Base-by-base conservation (phyloP, 2,797 vertebrate genomes). In the Acrossocheilus fasciatus region DNA sequence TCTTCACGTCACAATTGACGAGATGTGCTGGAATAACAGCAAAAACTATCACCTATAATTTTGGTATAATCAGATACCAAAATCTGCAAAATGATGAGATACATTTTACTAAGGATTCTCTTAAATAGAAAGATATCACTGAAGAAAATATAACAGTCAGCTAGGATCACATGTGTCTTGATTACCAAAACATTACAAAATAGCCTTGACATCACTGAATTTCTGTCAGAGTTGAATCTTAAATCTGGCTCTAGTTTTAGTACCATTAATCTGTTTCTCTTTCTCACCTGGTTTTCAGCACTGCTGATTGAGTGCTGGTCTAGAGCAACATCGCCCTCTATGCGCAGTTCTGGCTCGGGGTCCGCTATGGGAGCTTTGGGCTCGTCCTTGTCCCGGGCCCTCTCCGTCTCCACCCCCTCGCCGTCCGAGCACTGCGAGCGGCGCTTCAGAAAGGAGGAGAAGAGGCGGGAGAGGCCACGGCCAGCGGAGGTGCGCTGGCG, bases 301-400 rank as follows among this genome's bases (percentile, higher is more conserved):
- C 98, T 99, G 95, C 97, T 99, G 81, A 99, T 88, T 11, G 98
- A 99, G 92, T 98, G 97, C 90, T 97, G 96, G 91, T 99, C 98
- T 73, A 96, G 92, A 0, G 96, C 97, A 0, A 96, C 95, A 89
- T 99, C 98, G 0, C 96, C 98, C 88, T 96, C 96, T 2, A 92
- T 89, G 89, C 96, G 97, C 86, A 99, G 96, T 89, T 99, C 98
- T 2, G 98, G 98, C 88, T 99, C 98, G 0, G 97, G 98, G 93
- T 97, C 98, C 64, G 98, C 98, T 45, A 99, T 99, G 0, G 98
- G 98, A 11, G 98, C 98, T 94, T 99, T 99, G 89, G 97, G 95
- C 88, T 98, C 93, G 1, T 82, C 74, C 1, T 90, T 91, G 3
- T 92, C 92, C 0, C 17, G 30, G 0, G 94, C 94, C 78, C 76